Percentiles rank a stretch among this genome's conserved stretches.
Conservation (phyloP, 2,113 vertebrate species). For the Colistium nudipinnis region DNA sequence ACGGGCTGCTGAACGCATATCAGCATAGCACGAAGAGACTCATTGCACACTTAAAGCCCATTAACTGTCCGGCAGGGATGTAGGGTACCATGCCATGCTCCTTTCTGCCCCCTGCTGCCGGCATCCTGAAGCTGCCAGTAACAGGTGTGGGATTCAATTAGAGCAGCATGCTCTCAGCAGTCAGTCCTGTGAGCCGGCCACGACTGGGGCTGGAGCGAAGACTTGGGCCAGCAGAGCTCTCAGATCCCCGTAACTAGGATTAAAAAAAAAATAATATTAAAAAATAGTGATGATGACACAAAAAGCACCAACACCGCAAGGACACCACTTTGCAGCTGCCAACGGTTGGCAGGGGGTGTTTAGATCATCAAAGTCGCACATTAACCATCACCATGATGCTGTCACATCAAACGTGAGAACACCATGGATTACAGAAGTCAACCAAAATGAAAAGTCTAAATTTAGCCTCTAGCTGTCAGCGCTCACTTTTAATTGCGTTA, state of each 20-base stretch:
- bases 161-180: slow-evolving; percentile 79
- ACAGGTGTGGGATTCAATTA: slow-evolving; percentile 85
- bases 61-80: slow-evolving; percentile 68
- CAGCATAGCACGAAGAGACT: slow-evolving; percentile 46
- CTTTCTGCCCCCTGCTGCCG: slow-evolving; percentile 80
- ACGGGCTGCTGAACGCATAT: slow-evolving; percentile 44
- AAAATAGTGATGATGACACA: neutral
- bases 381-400: slow-evolving; percentile 63
- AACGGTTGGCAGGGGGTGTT: slow-evolving; percentile 67
- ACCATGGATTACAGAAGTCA: slow-evolving; percentile 51
- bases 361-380: slow-evolving; percentile 73
- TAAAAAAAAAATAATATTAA: neutral
- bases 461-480: slow-evolving; percentile 74
- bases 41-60: slow-evolving; percentile 52
- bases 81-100: slow-evolving; percentile 57
- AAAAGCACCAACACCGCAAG: slow-evolving; percentile 32
- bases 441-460: slow-evolving; percentile 67
- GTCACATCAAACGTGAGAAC: slow-evolving; percentile 70
- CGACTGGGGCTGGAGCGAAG: slow-evolving; percentile 59
- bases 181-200: slow-evolving; percentile 63
- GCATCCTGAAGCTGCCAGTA: slow-evolving; percentile 75
- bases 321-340: slow-evolving; percentile 61
- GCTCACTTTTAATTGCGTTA: slow-evolving; percentile 72
- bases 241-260: slow-evolving; percentile 41
- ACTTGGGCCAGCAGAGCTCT: slow-evolving; percentile 48